Evolutionary conservation across 2,797 vertebrate genomes (phyloP), one percentile per base, ranked within the genome.

Genomic region (Bovichtus diacanthus): DNA sequence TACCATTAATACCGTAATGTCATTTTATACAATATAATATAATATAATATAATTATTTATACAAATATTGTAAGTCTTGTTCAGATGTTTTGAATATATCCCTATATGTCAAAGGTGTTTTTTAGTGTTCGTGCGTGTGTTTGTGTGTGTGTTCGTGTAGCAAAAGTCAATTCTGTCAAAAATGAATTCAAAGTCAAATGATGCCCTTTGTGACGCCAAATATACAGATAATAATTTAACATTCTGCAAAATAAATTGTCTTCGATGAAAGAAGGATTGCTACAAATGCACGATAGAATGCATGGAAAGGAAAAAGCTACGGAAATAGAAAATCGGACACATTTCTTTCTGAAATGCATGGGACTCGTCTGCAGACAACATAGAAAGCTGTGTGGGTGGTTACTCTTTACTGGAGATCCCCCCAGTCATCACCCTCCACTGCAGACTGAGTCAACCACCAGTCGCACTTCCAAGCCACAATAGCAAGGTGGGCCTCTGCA

Each of bases 391-490:
- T 71, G 82, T 84, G 77, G 83, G 87, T 91, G 88, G 84, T 62
- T 76, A 6, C 68, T 66, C 70, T 50, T 15, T 21, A 43, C 74
- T 76, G 69, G 53, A 78, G 44, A 69, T 81, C 81, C n/a, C 76
- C 36, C 88, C 75, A 77, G 71, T 92, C 88, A 80, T 88, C 88
- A 78, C 84, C 80, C 79, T 79, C 53, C 56, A 19, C 66, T 80
- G 82, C 80, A 68, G 59, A 79, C 78, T 72, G 87, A 86, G 13
- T 82, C 69, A 82, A 76, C 88, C 77, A 72, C 60, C 77, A 83
- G 82, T 88, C 74, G 84, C 83, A 80, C 73, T 74, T 88, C 79
- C 87, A 81, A 76, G 86, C 81, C 86, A 85, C 86, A 90, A 85
- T 86, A 85, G 80, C 83, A 80, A 89, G 80, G 69, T 88, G 78